Percentiles rank a stretch among this genome's conserved stretches.
Evolutionary conservation across 1,140 invertebrate genomes (phyloP).

Genomic region (Drosophila asahinai): DNA sequence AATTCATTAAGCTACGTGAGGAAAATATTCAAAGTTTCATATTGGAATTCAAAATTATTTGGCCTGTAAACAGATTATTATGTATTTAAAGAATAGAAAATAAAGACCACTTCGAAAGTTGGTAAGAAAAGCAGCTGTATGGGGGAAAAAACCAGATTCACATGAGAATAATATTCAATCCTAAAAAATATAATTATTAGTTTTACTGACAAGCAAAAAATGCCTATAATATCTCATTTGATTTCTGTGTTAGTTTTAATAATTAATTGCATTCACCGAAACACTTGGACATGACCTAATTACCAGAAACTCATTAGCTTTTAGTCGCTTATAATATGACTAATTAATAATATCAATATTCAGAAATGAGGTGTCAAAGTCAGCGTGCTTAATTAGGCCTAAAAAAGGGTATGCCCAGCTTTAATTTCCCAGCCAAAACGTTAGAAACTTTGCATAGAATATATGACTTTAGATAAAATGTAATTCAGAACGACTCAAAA

Average conservation of each 20-base stretch:
- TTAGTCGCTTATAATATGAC: neutral
- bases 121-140: too few species aligned
- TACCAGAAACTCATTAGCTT: neutral
- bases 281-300: conserved; percentile 7
- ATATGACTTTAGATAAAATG: neutral
- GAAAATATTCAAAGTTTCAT: conserved; percentile 7
- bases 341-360: conserved; percentile 4
- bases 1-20: conserved; percentile 13
- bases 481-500: conserved; percentile 7
- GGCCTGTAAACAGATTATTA: conserved; percentile 17
- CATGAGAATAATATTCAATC: neutral
- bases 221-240: neutral
- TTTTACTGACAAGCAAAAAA: too few species aligned
- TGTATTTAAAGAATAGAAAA: neutral
- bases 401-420: neutral
- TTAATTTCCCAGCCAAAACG: neutral
- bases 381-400: conserved; percentile 40
- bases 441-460: too few species aligned
- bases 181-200: neutral
- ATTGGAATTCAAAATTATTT: conserved; percentile 15
- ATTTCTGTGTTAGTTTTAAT: neutral
- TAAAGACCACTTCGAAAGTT: neutral
- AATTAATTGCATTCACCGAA: conserved; percentile 4
- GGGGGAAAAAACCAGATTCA: neutral
- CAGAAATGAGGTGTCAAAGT: conserved; percentile 38